A percentile compares a stretch with the other conserved stretches of the same genome.
Conservation (phyloP, 1,140 invertebrate species). For the Pseudomyrmex cubaensis region DNA sequence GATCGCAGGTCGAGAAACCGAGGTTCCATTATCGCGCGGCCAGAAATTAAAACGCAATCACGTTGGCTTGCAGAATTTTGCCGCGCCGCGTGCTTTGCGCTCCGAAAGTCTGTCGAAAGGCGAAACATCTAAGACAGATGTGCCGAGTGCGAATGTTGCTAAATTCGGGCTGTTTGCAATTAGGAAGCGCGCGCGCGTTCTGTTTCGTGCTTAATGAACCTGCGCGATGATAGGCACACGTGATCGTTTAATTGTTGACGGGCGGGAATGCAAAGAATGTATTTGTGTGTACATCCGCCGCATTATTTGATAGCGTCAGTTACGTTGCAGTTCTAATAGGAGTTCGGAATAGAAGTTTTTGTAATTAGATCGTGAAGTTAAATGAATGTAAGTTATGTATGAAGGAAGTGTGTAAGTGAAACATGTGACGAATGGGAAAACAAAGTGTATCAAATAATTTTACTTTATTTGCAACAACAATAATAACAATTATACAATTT, state of each 20-base stretch:
- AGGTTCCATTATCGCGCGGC: slow-evolving; percentile 52
- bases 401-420: not conserved
- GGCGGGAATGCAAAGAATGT: slow-evolving; percentile 51
- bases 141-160: slow-evolving; percentile 59
- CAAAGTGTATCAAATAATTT: slow-evolving; percentile 6
- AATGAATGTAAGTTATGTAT: slow-evolving; percentile 21
- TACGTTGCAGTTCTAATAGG: slow-evolving; percentile 39
- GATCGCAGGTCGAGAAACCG: slow-evolving; percentile 34
- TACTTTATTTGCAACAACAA: not conserved
- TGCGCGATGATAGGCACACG: slow-evolving; percentile 51
- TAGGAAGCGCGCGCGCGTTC: slow-evolving; percentile 19
- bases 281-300: slow-evolving; percentile 16
- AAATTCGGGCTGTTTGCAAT: slow-evolving; percentile 50
- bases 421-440: not conserved
- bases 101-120: slow-evolving; percentile 54
- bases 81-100: slow-evolving; percentile 27
- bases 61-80: slow-evolving; percentile 52
- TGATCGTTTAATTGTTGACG: slow-evolving; percentile 60
- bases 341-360: slow-evolving; percentile 32
- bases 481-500: not conserved
- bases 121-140: slow-evolving; percentile 58
- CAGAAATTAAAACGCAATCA: slow-evolving; percentile 62
- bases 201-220: slow-evolving; percentile 48
- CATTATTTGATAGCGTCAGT: slow-evolving; percentile 39
- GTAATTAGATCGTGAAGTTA: slow-evolving; percentile 32